Evolutionary conservation across 2,113 vertebrate species (phyloP), one percentile per base, ranked within the genome.

Genomic region (Menura novaehollandiae): DNA sequence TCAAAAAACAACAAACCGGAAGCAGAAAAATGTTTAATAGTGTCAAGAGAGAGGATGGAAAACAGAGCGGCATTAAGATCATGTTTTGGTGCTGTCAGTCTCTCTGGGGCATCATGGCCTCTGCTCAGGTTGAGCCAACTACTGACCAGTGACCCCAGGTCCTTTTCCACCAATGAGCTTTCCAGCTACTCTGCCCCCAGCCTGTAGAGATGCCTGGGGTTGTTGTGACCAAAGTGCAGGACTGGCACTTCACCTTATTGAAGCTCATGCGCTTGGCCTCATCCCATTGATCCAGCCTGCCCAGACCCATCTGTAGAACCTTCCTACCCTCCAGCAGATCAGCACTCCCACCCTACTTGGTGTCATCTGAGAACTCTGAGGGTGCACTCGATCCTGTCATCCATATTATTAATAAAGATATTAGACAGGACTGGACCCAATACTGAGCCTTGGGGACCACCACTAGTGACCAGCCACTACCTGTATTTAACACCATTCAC

Each of bases 131-230:
- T 67, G 46, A 56, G 23, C 17, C 0, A 0, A 11, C 26, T 35
- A 15, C 15, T 2, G 9, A 64, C 6, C n/a, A 79, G 16, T 22
- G 41, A 3, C 5, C 21, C 12, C 32, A 76, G 35, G 8, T 32
- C 26, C 5, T 76, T 59, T 59, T 23, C 44, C 1, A 0, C 19
- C 0, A 0, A 24, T 15, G 44, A 81, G 15, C 35, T 59, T 53
- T 49, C 46, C 16, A 5, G 2, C 2, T 24, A 44, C 43, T 66
- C 28, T 56, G 32, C 22, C 15, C 20, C 30, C 27, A 49, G 23
- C 15, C 24, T 41, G 17, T 24, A 24, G 24, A 1, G 0, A 13
- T 44, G 9, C 28, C 16, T 28, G 37, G 18, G 26, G 11, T 3
- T 62, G 64, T 23, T 63, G 33, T 32, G 47, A 23, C 43, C 20